Conservation (phyloP, 2,797 vertebrate species). For the Gallinago solitaria region DNA sequence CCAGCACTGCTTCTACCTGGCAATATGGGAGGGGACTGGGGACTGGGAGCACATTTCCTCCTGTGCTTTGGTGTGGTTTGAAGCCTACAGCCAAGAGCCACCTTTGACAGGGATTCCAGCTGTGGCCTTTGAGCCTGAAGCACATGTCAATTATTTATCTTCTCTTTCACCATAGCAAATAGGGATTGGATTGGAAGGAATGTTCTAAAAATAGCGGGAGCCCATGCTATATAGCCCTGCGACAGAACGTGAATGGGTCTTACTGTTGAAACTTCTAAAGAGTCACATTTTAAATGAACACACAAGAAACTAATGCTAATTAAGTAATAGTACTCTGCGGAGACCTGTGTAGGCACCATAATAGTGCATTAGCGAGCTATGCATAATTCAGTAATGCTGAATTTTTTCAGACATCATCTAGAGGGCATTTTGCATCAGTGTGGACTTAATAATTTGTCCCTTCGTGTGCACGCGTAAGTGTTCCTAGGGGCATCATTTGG, state of each 20-base stretch:
- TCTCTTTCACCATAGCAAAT: not conserved
- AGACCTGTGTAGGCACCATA: slow-evolving; percentile 4
- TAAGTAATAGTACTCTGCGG: slow-evolving; percentile 27
- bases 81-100: not conserved
- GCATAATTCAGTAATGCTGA: slow-evolving; percentile 33
- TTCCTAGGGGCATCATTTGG: not conserved
- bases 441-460: slow-evolving; percentile 32
- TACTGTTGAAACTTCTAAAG: slow-evolving; percentile 12
- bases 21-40: too few species aligned
- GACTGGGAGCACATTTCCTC: not conserved
- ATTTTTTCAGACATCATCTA: not conserved
- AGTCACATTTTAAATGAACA: slow-evolving; percentile 24
- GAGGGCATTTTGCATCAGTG: not conserved
- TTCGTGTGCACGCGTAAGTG: not conserved
- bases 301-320: slow-evolving; percentile 42
- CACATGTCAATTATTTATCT: not conserved
- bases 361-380: not conserved
- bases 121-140: not conserved
- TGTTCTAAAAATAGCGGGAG: not conserved
- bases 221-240: fast-evolving
- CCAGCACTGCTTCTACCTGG: not conserved
- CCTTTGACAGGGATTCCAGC: not conserved
- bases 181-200: not conserved
- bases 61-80: not conserved
- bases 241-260: not conserved